Base-by-base conservation (phyloP, 2,797 vertebrate species). In the Sebastes ruberrimus region DNA sequence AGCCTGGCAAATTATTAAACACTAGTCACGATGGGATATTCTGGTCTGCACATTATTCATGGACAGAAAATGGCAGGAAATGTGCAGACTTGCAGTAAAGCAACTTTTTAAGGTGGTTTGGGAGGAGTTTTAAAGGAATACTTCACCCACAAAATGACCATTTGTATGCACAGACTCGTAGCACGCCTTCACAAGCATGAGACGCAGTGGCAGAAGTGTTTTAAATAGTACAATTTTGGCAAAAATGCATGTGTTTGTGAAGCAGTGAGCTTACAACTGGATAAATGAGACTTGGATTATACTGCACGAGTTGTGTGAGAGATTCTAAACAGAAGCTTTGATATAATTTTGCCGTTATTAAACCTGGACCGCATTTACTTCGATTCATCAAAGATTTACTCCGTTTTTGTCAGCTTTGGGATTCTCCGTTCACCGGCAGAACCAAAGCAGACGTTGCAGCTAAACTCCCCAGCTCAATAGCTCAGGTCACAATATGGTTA, bases 1-100 rank as follows among this genome's bases (percentile, higher is more conserved):
- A 76, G 56, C 70, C 18, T 2, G 10, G 33, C 35, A 74, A 35
- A 60, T 70, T 59, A 82, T 71, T 73, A 25, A 80, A 60, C 52
- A 35, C n/a, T 23, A 27, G 60, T 69, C 67, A 57, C 2, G 7
- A 30, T 42, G 56, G 42, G 30, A 71, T 52, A 38, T 13, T 42
- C 5, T 55, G 16, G 4, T 65, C 28, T 42, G n/a, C 14, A 55
- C 27, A 14, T 73, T 49, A 63, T 71, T 74, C 32, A 23, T 10
- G 11, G 5, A 13, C 25, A 33, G 23, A n/a, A 61, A 56, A 57
- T 49, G 23, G 5, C 16, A 62, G 6, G 10, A 46, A 6, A 14
- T 16, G 23, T 27, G 11, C 7, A 20, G 23, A 35, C 9, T 18
- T 46, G 10, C 23, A 59, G 25, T 25, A 10, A 28, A 71, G n/a